Percentiles rank a stretch among this genome's conserved stretches.
These are phyloP conservation scores for Acropternis orthonyx DNA, from an alignment of 2,797 vertebrate genomes.

Conservation along the genomic window DNA sequence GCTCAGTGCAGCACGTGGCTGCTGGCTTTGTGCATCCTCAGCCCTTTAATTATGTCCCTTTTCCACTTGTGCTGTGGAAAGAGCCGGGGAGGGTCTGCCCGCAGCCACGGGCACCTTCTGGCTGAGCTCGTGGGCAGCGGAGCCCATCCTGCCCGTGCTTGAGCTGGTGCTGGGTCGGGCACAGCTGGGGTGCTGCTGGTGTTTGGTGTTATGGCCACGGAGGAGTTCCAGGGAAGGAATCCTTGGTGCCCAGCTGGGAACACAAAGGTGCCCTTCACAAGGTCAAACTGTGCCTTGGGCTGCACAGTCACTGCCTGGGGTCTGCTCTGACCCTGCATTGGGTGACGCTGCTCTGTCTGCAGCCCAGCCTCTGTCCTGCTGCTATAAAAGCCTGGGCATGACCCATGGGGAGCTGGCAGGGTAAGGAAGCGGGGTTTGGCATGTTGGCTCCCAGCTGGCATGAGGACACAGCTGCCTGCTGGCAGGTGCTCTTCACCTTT, in stretches of 20 bases:
- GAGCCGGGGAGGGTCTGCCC: neutral
- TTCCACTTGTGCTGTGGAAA: neutral
- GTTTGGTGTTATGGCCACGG: fast-evolving
- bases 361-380: neutral
- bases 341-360: fast-evolving
- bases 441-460: fast-evolving
- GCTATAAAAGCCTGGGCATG: neutral
- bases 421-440: neutral
- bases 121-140: neutral
- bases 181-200: neutral
- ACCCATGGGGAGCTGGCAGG: neutral
- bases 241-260: neutral
- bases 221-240: neutral
- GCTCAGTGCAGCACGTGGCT: neutral
- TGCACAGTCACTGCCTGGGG: neutral
- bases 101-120: neutral
- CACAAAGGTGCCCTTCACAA: neutral
- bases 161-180: neutral
- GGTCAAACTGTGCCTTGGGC: neutral
- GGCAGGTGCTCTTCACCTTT: neutral
- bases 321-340: neutral
- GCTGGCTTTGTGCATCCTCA: constrained; percentile 21
- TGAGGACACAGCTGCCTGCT: neutral
- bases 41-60: neutral
- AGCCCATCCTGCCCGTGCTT: neutral